Evolutionary conservation across 2,797 vertebrate genomes (phyloP).

Genomic region (Cynopterus sphinx): DNA sequence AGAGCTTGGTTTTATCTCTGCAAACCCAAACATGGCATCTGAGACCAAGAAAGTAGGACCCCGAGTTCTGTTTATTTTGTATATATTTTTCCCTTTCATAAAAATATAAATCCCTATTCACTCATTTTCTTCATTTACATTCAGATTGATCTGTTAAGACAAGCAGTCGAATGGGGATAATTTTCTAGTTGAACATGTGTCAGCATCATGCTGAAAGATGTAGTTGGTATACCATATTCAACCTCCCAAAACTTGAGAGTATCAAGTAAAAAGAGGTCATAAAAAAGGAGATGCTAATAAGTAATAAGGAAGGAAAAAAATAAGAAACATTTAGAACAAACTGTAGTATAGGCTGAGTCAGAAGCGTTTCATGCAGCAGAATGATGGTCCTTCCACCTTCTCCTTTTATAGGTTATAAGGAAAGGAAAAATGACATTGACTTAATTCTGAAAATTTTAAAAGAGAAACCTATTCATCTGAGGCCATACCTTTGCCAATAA

Average conservation of each 20-base stretch:
- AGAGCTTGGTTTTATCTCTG: background rate
- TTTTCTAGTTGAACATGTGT: background rate
- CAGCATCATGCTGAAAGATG: background rate
- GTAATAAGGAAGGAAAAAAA: background rate
- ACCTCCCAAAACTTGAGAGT: background rate
- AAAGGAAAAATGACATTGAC: background rate
- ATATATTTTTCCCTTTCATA: background rate
- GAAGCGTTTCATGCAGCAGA: background rate
- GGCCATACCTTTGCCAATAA: background rate
- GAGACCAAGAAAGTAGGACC: background rate
- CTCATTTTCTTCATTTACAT: slow-evolving; percentile 31
- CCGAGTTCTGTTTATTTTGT: background rate
- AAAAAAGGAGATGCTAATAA: background rate
- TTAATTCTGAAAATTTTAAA: background rate
- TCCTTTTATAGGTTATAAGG: background rate
- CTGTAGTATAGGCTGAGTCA: background rate
- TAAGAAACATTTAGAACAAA: background rate
- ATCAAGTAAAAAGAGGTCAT: background rate
- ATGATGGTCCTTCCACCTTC: background rate
- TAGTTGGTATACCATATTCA: background rate
- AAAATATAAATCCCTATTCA: slow-evolving; percentile 11
- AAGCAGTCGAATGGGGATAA: background rate
- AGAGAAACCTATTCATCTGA: background rate
- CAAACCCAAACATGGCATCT: background rate
- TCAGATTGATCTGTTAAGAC: background rate